Conservation (phyloP, 2,888 invertebrate genomes). For the Heliconius erato region DNA sequence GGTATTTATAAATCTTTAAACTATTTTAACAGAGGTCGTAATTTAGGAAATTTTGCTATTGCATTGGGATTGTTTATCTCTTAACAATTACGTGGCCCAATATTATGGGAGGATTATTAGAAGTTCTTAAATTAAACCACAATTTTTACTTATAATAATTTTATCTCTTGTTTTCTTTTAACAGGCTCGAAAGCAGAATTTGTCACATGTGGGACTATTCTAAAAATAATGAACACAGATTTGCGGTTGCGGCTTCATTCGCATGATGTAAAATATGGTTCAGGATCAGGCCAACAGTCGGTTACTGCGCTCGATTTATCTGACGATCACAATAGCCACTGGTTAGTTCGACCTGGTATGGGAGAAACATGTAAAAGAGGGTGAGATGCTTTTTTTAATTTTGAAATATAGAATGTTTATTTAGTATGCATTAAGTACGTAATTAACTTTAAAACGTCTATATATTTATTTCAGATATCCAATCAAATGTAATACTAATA, state of each 20-base stretch:
- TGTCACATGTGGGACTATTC: conserved; percentile 97
- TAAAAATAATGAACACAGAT: conserved; percentile 95
- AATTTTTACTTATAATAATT: not conserved
- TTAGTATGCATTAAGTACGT: not conserved
- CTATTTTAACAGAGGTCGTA: conserved; percentile 19
- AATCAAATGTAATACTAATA: conserved; percentile 93
- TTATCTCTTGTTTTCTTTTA: conserved; percentile 55
- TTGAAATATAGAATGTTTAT: not conserved
- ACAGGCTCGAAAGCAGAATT: conserved; percentile 89
- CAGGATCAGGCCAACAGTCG: conserved; percentile 99
- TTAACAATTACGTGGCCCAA: conserved; percentile 81
- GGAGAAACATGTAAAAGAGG: conserved; percentile 93
- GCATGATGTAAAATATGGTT: conserved; percentile 99
- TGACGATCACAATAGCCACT: conserved; percentile 98
- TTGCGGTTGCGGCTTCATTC: conserved; percentile 96
- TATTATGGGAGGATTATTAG: conserved; percentile 62
- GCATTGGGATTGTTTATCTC: conserved; percentile 47
- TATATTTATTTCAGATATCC: conserved; percentile 87
- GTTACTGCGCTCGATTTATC: conserved; percentile 96
- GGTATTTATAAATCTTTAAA: conserved; percentile 62
- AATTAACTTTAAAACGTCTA: not conserved
- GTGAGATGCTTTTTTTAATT: conserved; percentile 78
- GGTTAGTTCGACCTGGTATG: conserved; percentile 92
- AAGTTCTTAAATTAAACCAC: conserved; percentile 36
- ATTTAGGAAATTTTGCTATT: conserved; percentile 1